Percentiles rank a stretch among this genome's conserved stretches.
phyloP scores from a whole-genome alignment of 1,140 invertebrate species.

The Pseudomyrmex pallidus region DNA sequence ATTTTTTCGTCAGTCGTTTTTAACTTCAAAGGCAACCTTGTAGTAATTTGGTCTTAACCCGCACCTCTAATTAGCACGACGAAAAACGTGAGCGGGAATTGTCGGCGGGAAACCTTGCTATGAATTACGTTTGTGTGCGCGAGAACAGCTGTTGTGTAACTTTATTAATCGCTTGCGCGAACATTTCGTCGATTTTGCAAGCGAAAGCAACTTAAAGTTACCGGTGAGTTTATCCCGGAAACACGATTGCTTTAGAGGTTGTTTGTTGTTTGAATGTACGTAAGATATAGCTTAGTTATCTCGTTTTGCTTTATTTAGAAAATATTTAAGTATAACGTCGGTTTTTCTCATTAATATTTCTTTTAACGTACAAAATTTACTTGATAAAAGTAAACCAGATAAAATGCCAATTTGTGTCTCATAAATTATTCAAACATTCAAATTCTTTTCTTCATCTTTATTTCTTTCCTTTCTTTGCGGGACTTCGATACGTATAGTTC shows the following conservation, averaged over 20 bases:
- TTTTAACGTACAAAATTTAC: background rate
- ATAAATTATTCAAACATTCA: constrained; percentile 9
- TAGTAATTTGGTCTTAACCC: constrained; percentile 10
- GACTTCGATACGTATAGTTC: background rate
- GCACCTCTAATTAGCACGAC: constrained; percentile 23
- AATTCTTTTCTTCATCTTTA: constrained; percentile 1
- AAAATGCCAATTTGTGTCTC: background rate
- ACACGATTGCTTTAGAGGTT: constrained; percentile 12
- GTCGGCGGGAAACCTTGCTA: background rate
- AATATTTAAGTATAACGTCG: background rate
- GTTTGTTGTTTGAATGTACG: background rate
- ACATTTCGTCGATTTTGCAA: constrained; percentile 9
- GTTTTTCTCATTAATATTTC: background rate
- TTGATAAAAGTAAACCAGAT: background rate
- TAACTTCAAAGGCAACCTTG: constrained; percentile 13
- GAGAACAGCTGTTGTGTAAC: constrained; percentile 12
- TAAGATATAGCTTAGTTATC: background rate
- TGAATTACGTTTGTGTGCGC: background rate
- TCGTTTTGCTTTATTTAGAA: background rate
- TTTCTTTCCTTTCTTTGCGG: background rate
- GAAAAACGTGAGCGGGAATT: constrained; percentile 23
- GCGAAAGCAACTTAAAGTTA: background rate
- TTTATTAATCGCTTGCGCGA: constrained; percentile 17
- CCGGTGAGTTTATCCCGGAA: background rate
- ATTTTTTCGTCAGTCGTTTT: constrained; percentile 19